These are phyloP conservation scores for Pyrochroa serraticornis DNA, from an alignment of 2,888 invertebrate species.

Conservation along the genomic window DNA sequence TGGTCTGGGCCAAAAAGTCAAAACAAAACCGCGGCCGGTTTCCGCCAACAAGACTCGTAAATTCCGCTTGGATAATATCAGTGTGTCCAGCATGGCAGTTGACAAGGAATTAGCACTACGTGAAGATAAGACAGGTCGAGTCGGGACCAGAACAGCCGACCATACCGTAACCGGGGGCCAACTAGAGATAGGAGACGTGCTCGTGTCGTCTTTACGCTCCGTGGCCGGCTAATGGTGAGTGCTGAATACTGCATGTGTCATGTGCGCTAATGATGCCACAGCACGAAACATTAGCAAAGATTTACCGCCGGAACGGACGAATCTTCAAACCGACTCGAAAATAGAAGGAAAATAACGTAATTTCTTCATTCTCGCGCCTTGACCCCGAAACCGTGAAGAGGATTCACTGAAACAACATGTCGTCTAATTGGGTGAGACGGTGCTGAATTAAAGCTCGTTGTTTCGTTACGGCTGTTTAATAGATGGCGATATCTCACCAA, in stretches of 20 bases:
- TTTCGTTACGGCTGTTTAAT: not conserved
- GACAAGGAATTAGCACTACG: constrained; percentile 10
- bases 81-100: constrained; percentile 4
- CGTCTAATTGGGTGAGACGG: not conserved
- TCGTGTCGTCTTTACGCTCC: not conserved
- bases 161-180: not conserved
- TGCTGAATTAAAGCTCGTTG: not conserved
- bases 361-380: not conserved
- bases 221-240: not conserved
- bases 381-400: not conserved
- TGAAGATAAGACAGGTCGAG: constrained; percentile 3
- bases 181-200: not conserved
- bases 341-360: not conserved
- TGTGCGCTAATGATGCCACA: constrained; percentile 5
- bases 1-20: too few relatives aligned
- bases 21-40: not conserved
- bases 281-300: constrained; percentile 2
- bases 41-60: not conserved
- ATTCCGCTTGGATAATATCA: constrained; percentile 7
- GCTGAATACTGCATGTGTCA: constrained; percentile 4
- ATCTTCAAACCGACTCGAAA: not conserved
- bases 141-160: not conserved
- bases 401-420: not conserved
- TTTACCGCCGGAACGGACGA: constrained; percentile 2
- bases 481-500: not conserved